Conservation (phyloP, 2,113 vertebrate species). For the Aythya baeri region DNA sequence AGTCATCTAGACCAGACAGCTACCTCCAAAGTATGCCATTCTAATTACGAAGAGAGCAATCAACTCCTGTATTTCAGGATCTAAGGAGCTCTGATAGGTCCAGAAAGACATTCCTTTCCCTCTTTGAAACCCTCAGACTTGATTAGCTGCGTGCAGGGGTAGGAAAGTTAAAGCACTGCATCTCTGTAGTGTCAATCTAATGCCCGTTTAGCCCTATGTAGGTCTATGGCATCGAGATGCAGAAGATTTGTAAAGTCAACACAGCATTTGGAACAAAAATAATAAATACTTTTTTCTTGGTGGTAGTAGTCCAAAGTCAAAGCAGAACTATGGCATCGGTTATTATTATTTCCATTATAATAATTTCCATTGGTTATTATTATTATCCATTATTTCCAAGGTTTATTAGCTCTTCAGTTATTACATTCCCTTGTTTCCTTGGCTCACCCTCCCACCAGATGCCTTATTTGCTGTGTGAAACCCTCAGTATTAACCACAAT, state of each 20-base stretch:
- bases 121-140: neutral
- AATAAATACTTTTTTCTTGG: neutral
- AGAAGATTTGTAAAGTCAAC: neutral
- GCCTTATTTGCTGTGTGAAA: neutral
- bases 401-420: neutral
- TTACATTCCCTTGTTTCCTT: neutral
- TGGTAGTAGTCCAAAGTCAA: neutral
- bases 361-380: no score
- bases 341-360: no score
- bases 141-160: neutral
- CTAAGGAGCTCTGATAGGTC: neutral
- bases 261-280: neutral
- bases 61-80: neutral
- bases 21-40: neutral
- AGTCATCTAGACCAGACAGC: neutral
- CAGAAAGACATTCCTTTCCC: neutral
- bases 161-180: neutral
- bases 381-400: neutral
- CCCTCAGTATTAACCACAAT: neutral
- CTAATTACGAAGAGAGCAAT: neutral
- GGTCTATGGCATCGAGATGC: neutral
- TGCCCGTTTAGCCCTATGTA: fast-evolving
- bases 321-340: neutral
- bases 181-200: neutral
- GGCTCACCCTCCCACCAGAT: neutral